Conservation (phyloP, 1,140 invertebrate genomes). For the Drosophila triauraria region DNA sequence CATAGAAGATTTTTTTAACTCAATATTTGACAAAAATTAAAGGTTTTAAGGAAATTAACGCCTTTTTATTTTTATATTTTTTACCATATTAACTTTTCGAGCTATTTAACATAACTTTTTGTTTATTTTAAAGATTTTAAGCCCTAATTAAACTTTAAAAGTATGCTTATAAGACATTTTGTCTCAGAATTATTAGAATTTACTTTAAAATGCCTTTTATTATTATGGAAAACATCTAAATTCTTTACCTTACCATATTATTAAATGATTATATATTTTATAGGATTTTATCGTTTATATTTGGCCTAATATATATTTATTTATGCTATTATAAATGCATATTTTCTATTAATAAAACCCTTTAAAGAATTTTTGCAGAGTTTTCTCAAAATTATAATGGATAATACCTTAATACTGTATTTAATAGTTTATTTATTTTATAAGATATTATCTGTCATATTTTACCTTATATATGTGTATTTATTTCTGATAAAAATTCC, state of each 20-base stretch:
- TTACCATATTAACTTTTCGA: no score
- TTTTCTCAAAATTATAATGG: neutral
- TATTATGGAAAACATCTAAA: no score
- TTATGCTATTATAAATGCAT: neutral
- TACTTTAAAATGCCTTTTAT: no score
- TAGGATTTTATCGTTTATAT: no score
- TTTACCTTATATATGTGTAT: neutral
- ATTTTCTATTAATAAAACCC: neutral
- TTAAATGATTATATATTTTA: neutral
- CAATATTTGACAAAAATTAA: neutral
- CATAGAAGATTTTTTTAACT: neutral
- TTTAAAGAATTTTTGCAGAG: neutral
- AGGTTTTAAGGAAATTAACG: neutral
- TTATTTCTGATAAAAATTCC: neutral
- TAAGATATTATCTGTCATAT: no score
- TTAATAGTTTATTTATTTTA: neutral
- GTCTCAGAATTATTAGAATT: no score
- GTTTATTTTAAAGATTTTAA: no score
- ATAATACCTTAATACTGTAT: no score
- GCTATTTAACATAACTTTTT: no score
- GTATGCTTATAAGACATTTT: no score
- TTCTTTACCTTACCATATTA: neutral
- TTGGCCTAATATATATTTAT: neutral
- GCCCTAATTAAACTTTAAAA: no score
- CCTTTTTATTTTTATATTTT: no score